Conservation (phyloP, 2,888 invertebrate genomes). For the Nyleta sp. region DNA sequence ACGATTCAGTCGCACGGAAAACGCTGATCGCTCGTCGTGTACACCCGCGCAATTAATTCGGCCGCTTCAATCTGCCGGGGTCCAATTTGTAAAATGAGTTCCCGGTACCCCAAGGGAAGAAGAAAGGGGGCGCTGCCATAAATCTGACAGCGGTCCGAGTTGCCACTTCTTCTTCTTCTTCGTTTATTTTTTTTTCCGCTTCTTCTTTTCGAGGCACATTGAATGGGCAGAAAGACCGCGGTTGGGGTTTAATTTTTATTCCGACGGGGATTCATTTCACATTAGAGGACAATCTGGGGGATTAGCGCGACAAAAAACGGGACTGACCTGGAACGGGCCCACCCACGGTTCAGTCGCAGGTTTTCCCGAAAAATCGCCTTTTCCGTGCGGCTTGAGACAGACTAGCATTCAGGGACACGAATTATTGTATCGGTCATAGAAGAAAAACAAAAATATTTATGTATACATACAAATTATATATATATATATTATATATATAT, state of each 20-base stretch:
- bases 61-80: background rate
- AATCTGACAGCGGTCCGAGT: conserved; percentile 25
- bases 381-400: conserved; percentile 21
- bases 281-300: conserved; percentile 30
- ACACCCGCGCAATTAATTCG: background rate
- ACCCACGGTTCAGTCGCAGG: conserved; percentile 10
- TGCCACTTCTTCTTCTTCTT: conserved; percentile 7
- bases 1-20: no score
- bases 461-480: conserved; percentile 71
- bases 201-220: no score
- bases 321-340: conserved; percentile 11
- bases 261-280: conserved; percentile 31
- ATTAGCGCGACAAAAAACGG: conserved; percentile 34
- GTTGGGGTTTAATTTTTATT: conserved; percentile 22
- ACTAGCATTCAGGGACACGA: conserved; percentile 42
- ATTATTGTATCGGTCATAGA: conserved; percentile 22
- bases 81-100: conserved; percentile 23
- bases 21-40: no score
- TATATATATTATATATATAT: no score
- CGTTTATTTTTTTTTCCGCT: background rate
- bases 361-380: background rate
- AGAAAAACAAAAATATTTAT: conserved; percentile 34
- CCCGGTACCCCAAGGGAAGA: conserved; percentile 1
- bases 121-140: conserved; percentile 5
- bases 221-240: conserved; percentile 12